A percentile compares a stretch with the other conserved stretches of the same genome.
These are phyloP conservation scores for Villa cingulata DNA, from an alignment of 2,888 invertebrate genomes.

Conservation along the genomic window DNA sequence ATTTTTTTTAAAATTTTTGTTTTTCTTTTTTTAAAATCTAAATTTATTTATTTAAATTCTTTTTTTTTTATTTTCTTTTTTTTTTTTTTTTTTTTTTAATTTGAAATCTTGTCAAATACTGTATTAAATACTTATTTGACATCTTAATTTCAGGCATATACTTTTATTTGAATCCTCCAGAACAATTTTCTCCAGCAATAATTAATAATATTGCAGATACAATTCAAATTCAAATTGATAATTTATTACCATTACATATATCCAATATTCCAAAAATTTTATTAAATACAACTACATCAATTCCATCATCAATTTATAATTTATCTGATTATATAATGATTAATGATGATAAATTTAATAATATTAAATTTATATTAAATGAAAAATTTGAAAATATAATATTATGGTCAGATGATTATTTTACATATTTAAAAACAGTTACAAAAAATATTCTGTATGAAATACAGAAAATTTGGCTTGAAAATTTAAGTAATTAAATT, in stretches of 20 bases:
- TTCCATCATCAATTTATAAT: conserved; percentile 1
- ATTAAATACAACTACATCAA: not conserved
- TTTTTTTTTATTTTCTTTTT: no score
- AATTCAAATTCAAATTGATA: not conserved
- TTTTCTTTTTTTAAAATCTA: no score
- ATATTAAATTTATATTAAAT: conserved; percentile 39
- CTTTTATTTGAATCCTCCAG: conserved; percentile 33
- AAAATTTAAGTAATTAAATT: conserved; percentile 32
- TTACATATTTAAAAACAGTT: conserved; percentile 39
- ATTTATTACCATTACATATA: no score
- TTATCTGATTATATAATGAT: conserved; percentile 4
- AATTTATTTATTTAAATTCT: no score
- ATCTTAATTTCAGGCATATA: conserved; percentile 25
- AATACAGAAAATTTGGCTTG: conserved; percentile 35
- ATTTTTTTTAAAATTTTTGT: not conserved
- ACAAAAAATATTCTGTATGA: conserved; percentile 42
- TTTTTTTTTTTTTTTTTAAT: no score
- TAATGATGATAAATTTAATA: conserved; percentile 23
- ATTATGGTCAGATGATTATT: conserved; percentile 31
- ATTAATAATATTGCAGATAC: conserved; percentile 13
- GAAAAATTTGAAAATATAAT: conserved; percentile 41
- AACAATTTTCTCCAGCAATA: conserved; percentile 30
- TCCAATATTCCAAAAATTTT: not conserved
- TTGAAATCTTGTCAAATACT: no score
- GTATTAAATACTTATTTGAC: conserved; percentile 2